Conservation (phyloP, 2,797 vertebrate genomes). For the Pipistrellus pipistrellus region DNA sequence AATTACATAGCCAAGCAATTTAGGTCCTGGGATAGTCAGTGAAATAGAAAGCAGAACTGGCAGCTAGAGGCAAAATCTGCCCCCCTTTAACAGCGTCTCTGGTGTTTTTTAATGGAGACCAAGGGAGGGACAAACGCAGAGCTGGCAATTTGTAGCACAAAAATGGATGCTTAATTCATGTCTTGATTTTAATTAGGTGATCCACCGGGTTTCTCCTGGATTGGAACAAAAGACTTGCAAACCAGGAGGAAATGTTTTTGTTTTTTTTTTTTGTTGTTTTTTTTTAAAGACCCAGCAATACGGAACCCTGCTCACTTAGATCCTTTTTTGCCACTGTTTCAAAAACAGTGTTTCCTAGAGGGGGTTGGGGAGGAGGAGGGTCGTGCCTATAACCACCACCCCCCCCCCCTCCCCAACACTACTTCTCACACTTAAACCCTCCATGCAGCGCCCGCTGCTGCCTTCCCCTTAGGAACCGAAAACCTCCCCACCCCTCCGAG, state of each 20-base stretch:
- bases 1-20: constrained; percentile 98
- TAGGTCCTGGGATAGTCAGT: constrained; percentile 92
- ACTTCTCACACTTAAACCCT: constrained; percentile 77
- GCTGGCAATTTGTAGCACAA: constrained; percentile 90
- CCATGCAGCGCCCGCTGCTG: constrained; percentile 75
- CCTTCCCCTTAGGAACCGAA: constrained; percentile 70
- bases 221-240: constrained; percentile 88
- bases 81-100: constrained; percentile 89
- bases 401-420: background rate
- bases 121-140: constrained; percentile 88
- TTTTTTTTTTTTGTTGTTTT: background rate
- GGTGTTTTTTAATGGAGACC: constrained; percentile 91
- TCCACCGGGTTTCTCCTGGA: constrained; percentile 89
- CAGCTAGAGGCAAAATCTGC: constrained; percentile 91
- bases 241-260: constrained; percentile 66
- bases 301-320: constrained; percentile 85
- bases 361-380: constrained; percentile 69
- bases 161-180: constrained; percentile 91
- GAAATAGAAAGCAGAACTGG: constrained; percentile 93
- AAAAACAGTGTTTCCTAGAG: constrained; percentile 82
- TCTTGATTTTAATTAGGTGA: constrained; percentile 92
- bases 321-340: constrained; percentile 89
- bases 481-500: constrained; percentile 55
- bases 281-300: constrained; percentile 72
- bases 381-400: constrained; percentile 40